Evolutionary conservation across 2,888 invertebrate genomes (phyloP), one percentile per base, ranked within the genome.

Genomic region (Cacoxenus indagator): DNA sequence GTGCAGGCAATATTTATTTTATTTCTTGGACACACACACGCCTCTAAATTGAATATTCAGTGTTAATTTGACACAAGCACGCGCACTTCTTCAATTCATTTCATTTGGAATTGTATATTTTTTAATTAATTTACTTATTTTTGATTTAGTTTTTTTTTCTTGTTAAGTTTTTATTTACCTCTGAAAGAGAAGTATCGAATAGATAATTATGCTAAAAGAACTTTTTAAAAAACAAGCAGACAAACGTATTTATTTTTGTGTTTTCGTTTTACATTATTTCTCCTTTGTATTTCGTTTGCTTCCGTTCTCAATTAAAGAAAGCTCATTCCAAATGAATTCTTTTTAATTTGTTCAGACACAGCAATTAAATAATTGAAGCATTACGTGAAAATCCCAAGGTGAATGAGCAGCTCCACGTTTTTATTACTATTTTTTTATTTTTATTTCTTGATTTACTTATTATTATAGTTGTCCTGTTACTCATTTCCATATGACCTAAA

Each of bases 1-100:
- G 37, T 14, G 14, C 2, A 8, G 37, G 1, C 14, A 37, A 37
- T 37, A 37, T 37, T 37, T 37, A 37, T 37, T 37, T 37, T 37
- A 37, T 37, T 4, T 14, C 14, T 3, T 22, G 19, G 17, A 51
- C 51, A 51, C 51, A 51, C 51, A 24, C 51, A 51, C 51, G 26
- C 22, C 14, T 24, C 54, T 14, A 54, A 54, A 24, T 24, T n/a
- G n/a, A n/a, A n/a, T 14, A 4, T 54, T 54, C 22, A 54, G 14
- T 54, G 54, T 54, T 54, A 54, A 24, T 54, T 54, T 54, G 24
- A 54, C 54, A 54, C 54, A 37, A n/a, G n/a, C n/a, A n/a, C n/a
- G n/a, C n/a, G 17, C 54, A 54, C 26, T 54, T 54, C 14, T 22
- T 54, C 14, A 37, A 37, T 37, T 37, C 14, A 24, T 54, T 54